Evolutionary conservation across 1,140 invertebrate species (phyloP).

Genomic region (Drosophila kurseongensis): DNA sequence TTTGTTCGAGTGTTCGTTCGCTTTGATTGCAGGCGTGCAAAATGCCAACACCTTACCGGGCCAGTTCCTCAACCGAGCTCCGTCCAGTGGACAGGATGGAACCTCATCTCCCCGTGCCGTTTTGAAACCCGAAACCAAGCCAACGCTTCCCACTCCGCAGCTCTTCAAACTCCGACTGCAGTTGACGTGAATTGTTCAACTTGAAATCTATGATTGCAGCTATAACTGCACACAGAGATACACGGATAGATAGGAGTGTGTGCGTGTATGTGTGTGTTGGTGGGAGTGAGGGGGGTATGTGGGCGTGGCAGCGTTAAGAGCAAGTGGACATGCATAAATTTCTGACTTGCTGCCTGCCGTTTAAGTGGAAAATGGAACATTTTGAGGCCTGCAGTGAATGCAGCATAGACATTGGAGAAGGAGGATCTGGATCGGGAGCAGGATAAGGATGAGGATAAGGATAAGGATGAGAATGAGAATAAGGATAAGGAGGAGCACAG

Average conservation of each 20-base stretch:
- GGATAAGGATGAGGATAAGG: conserved; percentile 10
- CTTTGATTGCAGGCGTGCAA: conserved; percentile 70
- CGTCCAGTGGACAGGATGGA: neutral
- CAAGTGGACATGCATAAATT: conserved; percentile 65
- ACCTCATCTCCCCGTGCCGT: conserved; percentile 1
- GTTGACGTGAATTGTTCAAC: conserved; percentile 78
- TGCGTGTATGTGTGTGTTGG: neutral
- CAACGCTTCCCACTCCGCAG: conserved; percentile 5
- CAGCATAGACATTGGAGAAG: neutral
- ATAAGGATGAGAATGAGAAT: neutral
- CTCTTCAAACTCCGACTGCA: conserved; percentile 61
- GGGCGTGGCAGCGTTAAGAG: conserved; percentile 48
- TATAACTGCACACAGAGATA: conserved; percentile 56
- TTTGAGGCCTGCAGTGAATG: conserved; percentile 44
- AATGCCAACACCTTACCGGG: conserved; percentile 68
- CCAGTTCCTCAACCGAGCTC: conserved; percentile 11
- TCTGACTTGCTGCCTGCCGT: conserved; percentile 62
- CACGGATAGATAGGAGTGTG: conserved; percentile 2
- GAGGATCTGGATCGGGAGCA: neutral
- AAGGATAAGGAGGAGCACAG: conserved; percentile 2
- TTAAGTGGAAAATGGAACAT: conserved; percentile 62
- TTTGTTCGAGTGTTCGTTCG: conserved; percentile 7
- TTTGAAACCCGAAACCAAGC: conserved; percentile 5
- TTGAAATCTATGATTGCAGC: conserved; percentile 81
- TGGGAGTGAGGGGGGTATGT: neutral